phyloP scores from a whole-genome alignment of 2,113 vertebrate genomes.

The Osmerus mordax region DNA sequence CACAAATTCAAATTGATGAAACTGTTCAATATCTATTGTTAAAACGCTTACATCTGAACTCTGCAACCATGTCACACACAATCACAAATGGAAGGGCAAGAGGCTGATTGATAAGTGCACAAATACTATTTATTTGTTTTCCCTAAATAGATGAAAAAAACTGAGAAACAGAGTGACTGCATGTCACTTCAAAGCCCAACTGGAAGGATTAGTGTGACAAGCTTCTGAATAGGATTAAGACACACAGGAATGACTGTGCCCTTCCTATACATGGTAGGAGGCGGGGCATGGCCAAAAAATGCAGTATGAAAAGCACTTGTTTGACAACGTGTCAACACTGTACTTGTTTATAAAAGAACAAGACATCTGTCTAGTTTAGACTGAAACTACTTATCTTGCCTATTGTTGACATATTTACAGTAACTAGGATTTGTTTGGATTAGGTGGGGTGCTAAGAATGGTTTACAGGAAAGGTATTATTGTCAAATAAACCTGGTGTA shows the following conservation, averaged over 20 bases:
- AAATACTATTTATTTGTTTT: conserved; percentile 5
- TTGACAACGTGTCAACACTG: conserved; percentile 11
- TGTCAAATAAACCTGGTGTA: neutral
- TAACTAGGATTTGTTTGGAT: neutral
- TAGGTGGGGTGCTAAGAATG: neutral
- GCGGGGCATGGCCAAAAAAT: neutral
- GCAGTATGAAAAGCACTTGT: neutral
- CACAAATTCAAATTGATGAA: too few relatives aligned
- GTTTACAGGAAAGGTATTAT: neutral
- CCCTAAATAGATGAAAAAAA: neutral
- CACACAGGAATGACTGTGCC: conserved; percentile 2
- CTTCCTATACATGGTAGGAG: conserved; percentile 1
- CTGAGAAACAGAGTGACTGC: neutral
- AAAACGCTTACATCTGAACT: too few relatives aligned
- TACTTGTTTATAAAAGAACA: neutral
- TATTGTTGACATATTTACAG: conserved; percentile 6
- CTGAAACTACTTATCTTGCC: conserved; percentile 5
- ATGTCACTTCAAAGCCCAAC: conserved; percentile 20
- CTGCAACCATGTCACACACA: too few relatives aligned
- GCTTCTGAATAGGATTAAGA: conserved; percentile 11
- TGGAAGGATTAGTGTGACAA: conserved; percentile 7
- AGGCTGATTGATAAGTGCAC: neutral
- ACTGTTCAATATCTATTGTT: too few relatives aligned
- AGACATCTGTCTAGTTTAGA: conserved; percentile 10
- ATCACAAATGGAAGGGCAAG: neutral